These are phyloP conservation scores for Drosophila austrosaltans DNA, from an alignment of 2,888 invertebrate genomes.

Conservation along the genomic window DNA sequence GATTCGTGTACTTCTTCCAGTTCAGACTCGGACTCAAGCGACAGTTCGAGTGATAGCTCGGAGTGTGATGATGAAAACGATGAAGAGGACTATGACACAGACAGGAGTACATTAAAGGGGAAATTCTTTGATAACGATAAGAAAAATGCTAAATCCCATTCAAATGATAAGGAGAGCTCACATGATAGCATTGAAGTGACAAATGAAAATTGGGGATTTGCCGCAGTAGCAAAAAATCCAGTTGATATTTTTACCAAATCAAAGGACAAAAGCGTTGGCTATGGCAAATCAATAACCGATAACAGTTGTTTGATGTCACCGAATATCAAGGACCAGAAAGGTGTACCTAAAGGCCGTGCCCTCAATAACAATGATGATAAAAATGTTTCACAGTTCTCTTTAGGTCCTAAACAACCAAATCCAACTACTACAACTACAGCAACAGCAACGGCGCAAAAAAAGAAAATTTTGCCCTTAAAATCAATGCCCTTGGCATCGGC, in stretches of 20 bases:
- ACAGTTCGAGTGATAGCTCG: slow-evolving; percentile 82
- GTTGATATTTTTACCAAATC: slow-evolving; percentile 82
- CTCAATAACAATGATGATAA: slow-evolving; percentile 34
- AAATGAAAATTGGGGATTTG: slow-evolving; percentile 85
- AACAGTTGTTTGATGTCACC: slow-evolving; percentile 30
- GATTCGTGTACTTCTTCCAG: slow-evolving; percentile 82
- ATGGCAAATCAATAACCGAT: slow-evolving; percentile 45
- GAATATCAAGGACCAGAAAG: slow-evolving; percentile 33
- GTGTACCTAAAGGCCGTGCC: slow-evolving; percentile 11
- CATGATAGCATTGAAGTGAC: slow-evolving; percentile 54
- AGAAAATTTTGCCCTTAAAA: slow-evolving; percentile 74
- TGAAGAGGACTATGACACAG: slow-evolving; percentile 77
- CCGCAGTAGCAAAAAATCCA: slow-evolving; percentile 86
- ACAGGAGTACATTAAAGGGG: slow-evolving; percentile 77
- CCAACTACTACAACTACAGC: neutral
- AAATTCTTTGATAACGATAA: slow-evolving; percentile 73
- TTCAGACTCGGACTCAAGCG: slow-evolving; percentile 81
- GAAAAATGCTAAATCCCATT: slow-evolving; percentile 58
- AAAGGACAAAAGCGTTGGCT: slow-evolving; percentile 60
- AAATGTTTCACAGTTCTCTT: slow-evolving; percentile 3
- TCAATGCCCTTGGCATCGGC: slow-evolving; percentile 80
- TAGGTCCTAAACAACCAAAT: slow-evolving; percentile 16
- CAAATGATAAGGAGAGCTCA: slow-evolving; percentile 46
- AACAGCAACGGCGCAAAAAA: slow-evolving; percentile 49
- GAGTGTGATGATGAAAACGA: slow-evolving; percentile 82